phyloP scores from a whole-genome alignment of 2,797 vertebrate genomes.

The Acanthurus lineatus region DNA sequence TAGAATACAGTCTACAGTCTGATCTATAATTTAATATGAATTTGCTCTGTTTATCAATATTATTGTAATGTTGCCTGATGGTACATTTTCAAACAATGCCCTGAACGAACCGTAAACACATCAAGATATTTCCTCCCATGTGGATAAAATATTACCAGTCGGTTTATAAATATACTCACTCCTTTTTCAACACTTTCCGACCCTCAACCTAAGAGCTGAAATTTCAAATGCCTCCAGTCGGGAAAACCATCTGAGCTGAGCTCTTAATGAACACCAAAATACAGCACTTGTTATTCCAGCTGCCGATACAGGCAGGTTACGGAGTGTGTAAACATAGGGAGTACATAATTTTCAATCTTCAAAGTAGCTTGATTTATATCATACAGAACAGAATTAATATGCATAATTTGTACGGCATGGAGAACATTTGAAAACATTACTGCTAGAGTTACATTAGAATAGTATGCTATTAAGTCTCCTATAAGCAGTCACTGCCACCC shows the following conservation, averaged over 20 bases:
- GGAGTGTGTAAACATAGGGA: constrained; percentile 79
- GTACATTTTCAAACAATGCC: constrained; percentile 38
- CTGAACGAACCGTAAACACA: constrained; percentile 60
- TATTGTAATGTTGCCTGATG: neutral
- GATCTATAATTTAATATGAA: constrained; percentile 7
- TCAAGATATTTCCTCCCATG: constrained; percentile 53
- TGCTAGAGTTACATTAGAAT: constrained; percentile 41
- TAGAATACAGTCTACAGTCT: constrained; percentile 2
- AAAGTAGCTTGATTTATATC: constrained; percentile 80
- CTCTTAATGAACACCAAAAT: constrained; percentile 85
- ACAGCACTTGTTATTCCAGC: constrained; percentile 87
- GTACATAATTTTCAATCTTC: constrained; percentile 76
- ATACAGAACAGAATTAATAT: constrained; percentile 74
- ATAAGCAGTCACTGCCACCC: constrained; percentile 74
- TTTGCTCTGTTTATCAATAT: constrained; percentile 12
- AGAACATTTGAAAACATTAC: constrained; percentile 71
- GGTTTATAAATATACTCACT: constrained; percentile 68
- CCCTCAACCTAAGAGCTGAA: constrained; percentile 78
- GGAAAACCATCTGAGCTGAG: constrained; percentile 83
- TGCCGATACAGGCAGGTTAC: constrained; percentile 83
- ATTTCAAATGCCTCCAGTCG: constrained; percentile 77
- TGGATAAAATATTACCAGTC: constrained; percentile 57
- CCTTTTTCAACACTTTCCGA: constrained; percentile 43
- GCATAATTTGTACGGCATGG: constrained; percentile 77
- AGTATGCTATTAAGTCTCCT: constrained; percentile 48